phyloP scores from a whole-genome alignment of 2,888 invertebrate genomes.

The Ceramica pisi region DNA sequence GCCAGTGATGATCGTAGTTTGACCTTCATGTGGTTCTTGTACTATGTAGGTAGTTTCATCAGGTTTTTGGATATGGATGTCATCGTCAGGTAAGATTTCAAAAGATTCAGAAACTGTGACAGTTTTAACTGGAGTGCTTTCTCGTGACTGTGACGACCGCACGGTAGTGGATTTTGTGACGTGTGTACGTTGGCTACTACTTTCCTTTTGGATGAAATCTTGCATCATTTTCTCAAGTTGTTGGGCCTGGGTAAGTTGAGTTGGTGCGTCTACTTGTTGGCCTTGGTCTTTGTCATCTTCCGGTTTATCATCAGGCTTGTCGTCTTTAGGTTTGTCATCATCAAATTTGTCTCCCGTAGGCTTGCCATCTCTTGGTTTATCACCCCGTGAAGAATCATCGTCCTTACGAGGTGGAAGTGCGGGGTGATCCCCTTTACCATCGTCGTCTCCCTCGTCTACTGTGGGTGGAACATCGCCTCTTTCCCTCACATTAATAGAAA shows the following conservation, averaged over 20 bases:
- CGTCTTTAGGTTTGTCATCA: constrained; percentile 57
- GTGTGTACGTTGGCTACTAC: constrained; percentile 56
- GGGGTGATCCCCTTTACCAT: constrained; percentile 71
- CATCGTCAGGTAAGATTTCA: constrained; percentile 64
- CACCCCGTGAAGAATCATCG: constrained; percentile 45
- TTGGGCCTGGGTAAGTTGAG: constrained; percentile 62
- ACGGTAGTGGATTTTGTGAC: constrained; percentile 47
- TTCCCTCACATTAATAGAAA: constrained; percentile 92
- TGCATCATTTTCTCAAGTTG: constrained; percentile 72
- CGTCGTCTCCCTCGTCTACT: constrained; percentile 73
- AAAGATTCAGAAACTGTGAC: constrained; percentile 69
- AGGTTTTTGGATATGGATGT: constrained; percentile 48
- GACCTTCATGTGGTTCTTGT: constrained; percentile 75
- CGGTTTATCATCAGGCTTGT: constrained; percentile 57
- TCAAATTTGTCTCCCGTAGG: constrained; percentile 46
- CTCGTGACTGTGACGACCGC: constrained; percentile 65
- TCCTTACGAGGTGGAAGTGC: constrained; percentile 66
- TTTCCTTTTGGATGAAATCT: constrained; percentile 79
- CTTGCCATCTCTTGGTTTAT: constrained; percentile 54
- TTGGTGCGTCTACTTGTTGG: constrained; percentile 45
- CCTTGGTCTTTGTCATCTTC: constrained; percentile 54
- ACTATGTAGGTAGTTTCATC: constrained; percentile 70
- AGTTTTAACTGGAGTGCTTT: constrained; percentile 68
- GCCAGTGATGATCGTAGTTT: constrained; percentile 64
- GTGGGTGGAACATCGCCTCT: constrained; percentile 87